Percentiles rank a stretch among this genome's conserved stretches.
These are phyloP conservation scores for Hylaeus volcanicus DNA, from an alignment of 1,140 invertebrate genomes.

Conservation along the genomic window DNA sequence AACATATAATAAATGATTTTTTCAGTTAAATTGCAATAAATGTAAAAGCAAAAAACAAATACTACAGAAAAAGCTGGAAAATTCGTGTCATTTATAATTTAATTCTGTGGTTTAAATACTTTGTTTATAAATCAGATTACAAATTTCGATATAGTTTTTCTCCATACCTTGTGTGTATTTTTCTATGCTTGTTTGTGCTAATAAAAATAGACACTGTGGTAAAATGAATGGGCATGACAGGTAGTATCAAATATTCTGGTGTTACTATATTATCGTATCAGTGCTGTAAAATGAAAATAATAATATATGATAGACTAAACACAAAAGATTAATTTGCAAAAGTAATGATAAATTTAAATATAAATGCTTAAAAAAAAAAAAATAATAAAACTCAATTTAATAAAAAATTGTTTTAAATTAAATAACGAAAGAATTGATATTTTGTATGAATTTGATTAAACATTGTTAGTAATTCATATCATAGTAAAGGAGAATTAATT, in stretches of 20 bases:
- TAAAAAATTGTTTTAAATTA: slow-evolving; percentile 16
- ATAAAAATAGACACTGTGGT: slow-evolving; percentile 25
- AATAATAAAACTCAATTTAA: slow-evolving; percentile 24
- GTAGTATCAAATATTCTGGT: slow-evolving; percentile 36
- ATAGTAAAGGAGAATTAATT: slow-evolving; percentile 56
- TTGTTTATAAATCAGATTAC: background rate
- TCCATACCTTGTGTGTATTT: slow-evolving; percentile 75
- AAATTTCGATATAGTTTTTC: slow-evolving; percentile 53
- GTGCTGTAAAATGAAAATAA: slow-evolving; percentile 65
- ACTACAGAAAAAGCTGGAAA: slow-evolving; percentile 1
- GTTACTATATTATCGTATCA: slow-evolving; percentile 50
- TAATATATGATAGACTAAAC: slow-evolving; percentile 35
- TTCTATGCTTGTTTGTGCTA: slow-evolving; percentile 25
- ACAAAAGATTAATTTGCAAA: slow-evolving; percentile 27
- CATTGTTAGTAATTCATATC: slow-evolving; percentile 63
- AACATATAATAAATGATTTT: background rate
- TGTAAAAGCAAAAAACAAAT: slow-evolving; percentile 18
- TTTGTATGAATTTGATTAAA: slow-evolving; percentile 14
- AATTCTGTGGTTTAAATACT: slow-evolving; percentile 36
- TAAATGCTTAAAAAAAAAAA: slow-evolving; percentile 37
- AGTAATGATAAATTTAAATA: slow-evolving; percentile 23
- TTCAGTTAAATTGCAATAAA: background rate
- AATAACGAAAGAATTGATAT: slow-evolving; percentile 18
- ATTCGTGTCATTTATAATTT: background rate
- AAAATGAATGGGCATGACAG: slow-evolving; percentile 25